A percentile compares a stretch with the other conserved stretches of the same genome.
Evolutionary conservation across 2,888 invertebrate genomes (phyloP).

Genomic region (Linnaemya vulpina): DNA sequence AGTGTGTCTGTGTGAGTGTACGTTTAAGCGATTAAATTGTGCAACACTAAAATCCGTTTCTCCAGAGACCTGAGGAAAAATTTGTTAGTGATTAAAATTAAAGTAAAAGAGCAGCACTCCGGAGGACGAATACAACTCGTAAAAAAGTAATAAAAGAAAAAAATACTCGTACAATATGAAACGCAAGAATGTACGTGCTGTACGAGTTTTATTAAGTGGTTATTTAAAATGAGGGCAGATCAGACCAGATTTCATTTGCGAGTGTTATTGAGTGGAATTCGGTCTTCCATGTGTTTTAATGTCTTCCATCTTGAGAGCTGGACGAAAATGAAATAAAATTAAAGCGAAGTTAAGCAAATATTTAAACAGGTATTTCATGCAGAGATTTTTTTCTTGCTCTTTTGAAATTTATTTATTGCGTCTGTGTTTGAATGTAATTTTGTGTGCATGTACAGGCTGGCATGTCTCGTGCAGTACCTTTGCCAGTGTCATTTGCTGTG

Average conservation of each 20-base stretch:
- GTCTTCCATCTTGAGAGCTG: slow-evolving; percentile 4
- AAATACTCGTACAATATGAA: slow-evolving; percentile 30
- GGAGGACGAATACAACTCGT: slow-evolving; percentile 8
- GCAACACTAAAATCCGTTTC: slow-evolving; percentile 62
- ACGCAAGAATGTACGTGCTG: slow-evolving; percentile 44
- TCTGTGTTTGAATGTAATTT: slow-evolving; percentile 36
- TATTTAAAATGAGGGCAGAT: slow-evolving; percentile 45
- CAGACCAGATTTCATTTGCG: slow-evolving; percentile 64
- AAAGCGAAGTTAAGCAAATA: slow-evolving; percentile 58
- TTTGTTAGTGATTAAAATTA: slow-evolving; percentile 67
- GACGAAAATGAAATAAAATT: slow-evolving; percentile 18
- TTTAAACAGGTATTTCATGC: slow-evolving; percentile 64
- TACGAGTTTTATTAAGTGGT: slow-evolving; percentile 61
- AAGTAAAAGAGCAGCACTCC: slow-evolving; percentile 4
- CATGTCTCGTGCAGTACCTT: slow-evolving; percentile 44
- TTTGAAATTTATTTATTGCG: slow-evolving; percentile 41
- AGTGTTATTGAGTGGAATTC: slow-evolving; percentile 4
- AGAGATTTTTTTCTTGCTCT: not conserved
- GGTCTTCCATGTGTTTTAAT: slow-evolving; percentile 19
- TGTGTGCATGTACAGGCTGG: not conserved
- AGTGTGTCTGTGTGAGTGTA: not conserved
- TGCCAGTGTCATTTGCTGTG: slow-evolving; percentile 43
- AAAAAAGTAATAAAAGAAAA: slow-evolving; percentile 38
- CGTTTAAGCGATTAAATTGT: slow-evolving; percentile 67
- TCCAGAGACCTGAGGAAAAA: slow-evolving; percentile 59